phyloP scores from a whole-genome alignment of 23 tunicate species.

The Halocynthia aurantium region DNA sequence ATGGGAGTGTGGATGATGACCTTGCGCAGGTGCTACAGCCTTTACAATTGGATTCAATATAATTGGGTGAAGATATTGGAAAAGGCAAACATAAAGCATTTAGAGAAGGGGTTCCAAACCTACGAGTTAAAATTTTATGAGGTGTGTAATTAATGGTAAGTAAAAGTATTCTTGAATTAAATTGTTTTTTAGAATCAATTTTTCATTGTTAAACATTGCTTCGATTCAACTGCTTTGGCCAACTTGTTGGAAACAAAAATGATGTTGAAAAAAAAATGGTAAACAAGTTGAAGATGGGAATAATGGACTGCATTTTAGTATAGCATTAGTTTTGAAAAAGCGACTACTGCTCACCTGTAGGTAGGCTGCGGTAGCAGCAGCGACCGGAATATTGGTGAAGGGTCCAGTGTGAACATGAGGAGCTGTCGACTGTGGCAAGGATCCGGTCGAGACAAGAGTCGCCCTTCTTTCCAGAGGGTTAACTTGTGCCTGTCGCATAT shows the following conservation, averaged over 20 bases:
- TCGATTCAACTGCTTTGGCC: too few species aligned
- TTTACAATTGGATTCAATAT: not conserved
- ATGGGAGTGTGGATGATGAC: constrained; percentile 1
- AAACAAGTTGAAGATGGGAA: too few species aligned
- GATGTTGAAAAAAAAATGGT: too few species aligned
- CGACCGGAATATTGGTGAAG: not conserved
- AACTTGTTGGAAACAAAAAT: too few species aligned
- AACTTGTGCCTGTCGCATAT: not conserved
- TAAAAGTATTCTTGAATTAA: too few species aligned
- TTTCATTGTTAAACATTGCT: too few species aligned
- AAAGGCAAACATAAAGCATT: not conserved
- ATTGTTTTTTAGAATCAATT: too few species aligned
- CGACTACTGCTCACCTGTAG: not conserved
- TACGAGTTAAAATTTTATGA: not conserved
- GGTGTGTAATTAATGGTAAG: not conserved
- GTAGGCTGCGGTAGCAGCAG: constrained; percentile 19
- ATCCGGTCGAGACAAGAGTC: not conserved
- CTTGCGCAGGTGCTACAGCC: constrained; percentile 10
- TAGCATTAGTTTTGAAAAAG: too few species aligned
- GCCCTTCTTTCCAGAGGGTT: constrained; percentile 1
- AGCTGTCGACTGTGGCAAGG: constrained; percentile 12
- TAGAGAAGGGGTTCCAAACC: not conserved
- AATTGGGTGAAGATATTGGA: not conserved
- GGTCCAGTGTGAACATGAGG: constrained; percentile 2
- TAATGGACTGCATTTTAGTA: too few species aligned